Evolutionary conservation across 2,888 invertebrate species (phyloP).

Genomic region (Cerastoderma edule): DNA sequence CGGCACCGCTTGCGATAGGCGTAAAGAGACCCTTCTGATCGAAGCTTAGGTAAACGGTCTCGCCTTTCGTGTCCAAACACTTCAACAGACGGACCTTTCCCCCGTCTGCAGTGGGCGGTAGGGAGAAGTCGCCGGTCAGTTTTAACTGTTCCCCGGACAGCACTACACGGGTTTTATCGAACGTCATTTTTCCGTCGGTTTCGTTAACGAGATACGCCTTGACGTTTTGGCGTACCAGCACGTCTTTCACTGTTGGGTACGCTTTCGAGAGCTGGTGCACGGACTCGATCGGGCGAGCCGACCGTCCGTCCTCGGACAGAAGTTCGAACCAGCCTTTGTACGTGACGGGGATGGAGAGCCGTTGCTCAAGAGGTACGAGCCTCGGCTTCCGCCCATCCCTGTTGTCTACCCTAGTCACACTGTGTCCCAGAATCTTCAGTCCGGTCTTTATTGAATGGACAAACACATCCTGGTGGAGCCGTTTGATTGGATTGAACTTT

Average conservation of each 20-base stretch:
- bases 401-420: constrained; percentile 66
- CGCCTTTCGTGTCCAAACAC: constrained; percentile 93
- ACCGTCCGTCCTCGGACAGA: constrained; percentile 95
- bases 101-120: constrained; percentile 64
- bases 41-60: constrained; percentile 91
- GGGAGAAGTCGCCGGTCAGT: constrained; percentile 75
- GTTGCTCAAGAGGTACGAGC: constrained; percentile 80
- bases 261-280: constrained; percentile 90
- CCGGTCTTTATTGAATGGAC: constrained; percentile 90
- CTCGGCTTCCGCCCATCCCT: constrained; percentile 60
- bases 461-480: constrained; percentile 91
- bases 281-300: constrained; percentile 94
- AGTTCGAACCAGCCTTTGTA: constrained; percentile 97
- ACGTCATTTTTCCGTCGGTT: constrained; percentile 73
- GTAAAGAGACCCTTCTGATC: constrained; percentile 96
- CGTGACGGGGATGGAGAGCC: constrained; percentile 94
- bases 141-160: constrained; percentile 80
- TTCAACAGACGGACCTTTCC: constrained; percentile 88
- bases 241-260: constrained; percentile 84
- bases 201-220: constrained; percentile 76
- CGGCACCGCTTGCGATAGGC: constrained; percentile 95
- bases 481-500: constrained; percentile 85
- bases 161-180: constrained; percentile 74
- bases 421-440: constrained; percentile 87
- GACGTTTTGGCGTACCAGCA: constrained; percentile 89